phyloP scores from a whole-genome alignment of 2,888 invertebrate genomes.

The Eurytoma californica region DNA sequence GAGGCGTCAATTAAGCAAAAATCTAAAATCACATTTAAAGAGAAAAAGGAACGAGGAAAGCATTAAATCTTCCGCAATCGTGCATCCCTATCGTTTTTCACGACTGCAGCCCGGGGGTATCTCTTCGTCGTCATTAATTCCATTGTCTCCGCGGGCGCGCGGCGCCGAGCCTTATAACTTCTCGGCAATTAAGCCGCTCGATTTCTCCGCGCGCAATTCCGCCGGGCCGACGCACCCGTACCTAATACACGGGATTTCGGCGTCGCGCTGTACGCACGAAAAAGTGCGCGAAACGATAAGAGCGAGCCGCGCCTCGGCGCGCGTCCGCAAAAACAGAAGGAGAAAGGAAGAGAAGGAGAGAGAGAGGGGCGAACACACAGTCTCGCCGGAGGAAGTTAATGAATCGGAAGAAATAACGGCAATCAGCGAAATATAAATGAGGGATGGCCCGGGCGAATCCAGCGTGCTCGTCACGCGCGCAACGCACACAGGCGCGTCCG shows the following conservation, averaged over 20 bases:
- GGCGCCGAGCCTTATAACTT: constrained; percentile 50
- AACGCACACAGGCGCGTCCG: not conserved
- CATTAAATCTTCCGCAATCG: constrained; percentile 42
- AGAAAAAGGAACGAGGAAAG: constrained; percentile 9
- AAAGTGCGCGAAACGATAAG: constrained; percentile 20
- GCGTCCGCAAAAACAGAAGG: not conserved
- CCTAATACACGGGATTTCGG: constrained; percentile 19
- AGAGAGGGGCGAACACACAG: not conserved
- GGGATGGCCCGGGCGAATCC: constrained; percentile 64
- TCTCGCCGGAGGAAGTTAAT: constrained; percentile 35
- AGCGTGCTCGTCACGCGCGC: constrained; percentile 70
- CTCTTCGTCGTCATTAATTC: constrained; percentile 58
- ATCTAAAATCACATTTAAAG: not conserved
- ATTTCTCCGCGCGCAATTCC: constrained; percentile 39
- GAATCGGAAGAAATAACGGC: constrained; percentile 70
- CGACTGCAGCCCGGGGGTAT: constrained; percentile 31
- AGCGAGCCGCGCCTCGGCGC: constrained; percentile 20
- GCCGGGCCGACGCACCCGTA: not conserved
- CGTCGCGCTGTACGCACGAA: not conserved
- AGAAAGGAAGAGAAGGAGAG: too few species aligned
- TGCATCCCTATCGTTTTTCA: constrained; percentile 53
- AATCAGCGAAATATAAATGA: constrained; percentile 74
- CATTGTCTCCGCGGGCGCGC: constrained; percentile 53
- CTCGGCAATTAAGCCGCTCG: constrained; percentile 56
- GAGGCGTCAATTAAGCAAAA: constrained; percentile 29